Base-by-base conservation (phyloP, 2,888 invertebrate species). In the Strigamia maritima region DNA sequence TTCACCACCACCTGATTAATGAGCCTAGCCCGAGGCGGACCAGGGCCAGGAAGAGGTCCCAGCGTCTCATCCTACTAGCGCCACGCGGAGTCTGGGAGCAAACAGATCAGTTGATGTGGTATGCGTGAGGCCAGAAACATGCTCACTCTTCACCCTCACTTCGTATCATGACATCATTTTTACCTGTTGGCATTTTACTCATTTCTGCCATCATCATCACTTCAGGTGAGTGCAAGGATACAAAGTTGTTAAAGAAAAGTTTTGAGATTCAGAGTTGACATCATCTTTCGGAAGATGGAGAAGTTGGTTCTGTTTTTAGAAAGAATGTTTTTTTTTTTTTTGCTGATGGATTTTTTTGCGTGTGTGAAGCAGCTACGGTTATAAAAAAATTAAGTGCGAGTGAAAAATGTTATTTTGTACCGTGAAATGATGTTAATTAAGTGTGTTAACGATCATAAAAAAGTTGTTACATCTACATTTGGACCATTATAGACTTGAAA, bases 1-100 rank as follows among this genome's bases (percentile, higher is more conserved):
- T 70, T 70, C 70, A 70, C 70, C 70, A 70, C 70, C 70, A 70
- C 70, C 70, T 70, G 70, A 70, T 70, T 70, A 70, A 70, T 70
- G 70, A 70, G 70, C 28, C 70, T 70, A 70, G 70, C 70, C 70
- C 70, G 70, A 70, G 70, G 70, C 70, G 70, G 70, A 70, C 70
- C 70, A 70, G 70, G 70, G 70, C 70, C 70, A 70, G 70, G 70
- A 70, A 70, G 70, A 70, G 70, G 70, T 70, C 70, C 28, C 65
- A 65, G 65, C 24, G 65, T 65, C 65, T 28, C 54, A 54, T 54
- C 22, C 70, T 26, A 70, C 70, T 70, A 70, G 70, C 70, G 70
- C 70, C 70, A 70, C 28, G 70, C 70, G 70, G 70, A 70, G 70
- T 70, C 70, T 70, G 70, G 70, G 28, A 70, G 70, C 70, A 70